Percentiles rank a stretch among this genome's conserved stretches.
Evolutionary conservation across 2,888 invertebrate genomes (phyloP).

Genomic region (Drosophila anceps): DNA sequence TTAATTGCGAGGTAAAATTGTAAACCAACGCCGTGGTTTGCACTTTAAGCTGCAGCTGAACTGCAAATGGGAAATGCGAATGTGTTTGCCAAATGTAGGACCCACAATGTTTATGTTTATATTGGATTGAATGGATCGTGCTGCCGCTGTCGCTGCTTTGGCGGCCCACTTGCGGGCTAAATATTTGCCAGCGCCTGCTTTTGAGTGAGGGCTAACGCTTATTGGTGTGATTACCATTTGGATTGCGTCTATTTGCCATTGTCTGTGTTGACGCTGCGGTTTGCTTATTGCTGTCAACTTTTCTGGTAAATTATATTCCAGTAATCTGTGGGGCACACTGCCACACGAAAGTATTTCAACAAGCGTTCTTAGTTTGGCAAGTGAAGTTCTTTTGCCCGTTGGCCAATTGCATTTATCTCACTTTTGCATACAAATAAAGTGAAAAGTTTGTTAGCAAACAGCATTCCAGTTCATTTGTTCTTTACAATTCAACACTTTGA

Average conservation of each 20-base stretch:
- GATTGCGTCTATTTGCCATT: conserved; percentile 22
- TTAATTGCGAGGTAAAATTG: conserved; percentile 72
- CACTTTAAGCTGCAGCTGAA: conserved; percentile 64
- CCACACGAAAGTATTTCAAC: background rate
- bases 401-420: conserved; percentile 4
- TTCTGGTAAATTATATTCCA: conserved; percentile 16
- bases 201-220: conserved; percentile 22
- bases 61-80: conserved; percentile 37
- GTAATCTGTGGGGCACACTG: background rate
- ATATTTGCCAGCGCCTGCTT: conserved; percentile 50
- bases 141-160: conserved; percentile 3
- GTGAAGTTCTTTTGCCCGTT: background rate
- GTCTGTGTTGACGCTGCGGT: conserved; percentile 25
- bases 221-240: conserved; percentile 53
- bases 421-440: too few relatives aligned
- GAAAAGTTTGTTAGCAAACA: conserved; percentile 4
- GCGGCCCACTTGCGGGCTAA: conserved; percentile 43
- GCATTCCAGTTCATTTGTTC: conserved; percentile 29
- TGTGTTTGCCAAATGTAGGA: conserved; percentile 54
- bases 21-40: conserved; percentile 48
- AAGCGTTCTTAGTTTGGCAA: background rate
- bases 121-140: conserved; percentile 9
- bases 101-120: conserved; percentile 43
- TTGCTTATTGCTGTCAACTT: conserved; percentile 24
- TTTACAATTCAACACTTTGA: conserved; percentile 16